Conservation (phyloP, 2,888 invertebrate species). For the Parnassius orleans region DNA sequence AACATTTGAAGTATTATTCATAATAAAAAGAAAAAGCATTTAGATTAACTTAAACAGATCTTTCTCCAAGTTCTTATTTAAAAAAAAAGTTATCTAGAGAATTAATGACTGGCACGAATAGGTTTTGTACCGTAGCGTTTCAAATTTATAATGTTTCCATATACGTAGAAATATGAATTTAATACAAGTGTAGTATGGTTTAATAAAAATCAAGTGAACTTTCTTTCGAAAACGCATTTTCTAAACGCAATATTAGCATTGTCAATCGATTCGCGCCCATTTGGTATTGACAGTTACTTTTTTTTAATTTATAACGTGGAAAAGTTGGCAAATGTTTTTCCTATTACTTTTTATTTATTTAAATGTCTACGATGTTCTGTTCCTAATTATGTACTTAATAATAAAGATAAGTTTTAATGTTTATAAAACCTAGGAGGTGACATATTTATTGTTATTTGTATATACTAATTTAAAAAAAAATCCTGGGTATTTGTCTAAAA, state of each 20-base stretch:
- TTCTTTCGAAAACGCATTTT: neutral
- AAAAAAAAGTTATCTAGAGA: neutral
- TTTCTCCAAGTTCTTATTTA: neutral
- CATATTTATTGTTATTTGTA: constrained; percentile 31
- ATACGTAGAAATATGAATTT: neutral
- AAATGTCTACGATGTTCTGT: neutral
- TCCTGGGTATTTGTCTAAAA: neutral
- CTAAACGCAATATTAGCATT: neutral
- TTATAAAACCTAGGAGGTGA: constrained; percentile 58
- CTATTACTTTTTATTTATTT: neutral
- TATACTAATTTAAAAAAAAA: constrained; percentile 1
- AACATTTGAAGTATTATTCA: neutral
- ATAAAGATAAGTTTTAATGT: constrained; percentile 1
- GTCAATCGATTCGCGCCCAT: neutral
- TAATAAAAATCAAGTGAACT: neutral
- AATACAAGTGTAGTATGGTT: neutral
- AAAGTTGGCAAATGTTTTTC: too few relatives aligned
- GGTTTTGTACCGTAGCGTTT: constrained; percentile 7
- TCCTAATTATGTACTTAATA: neutral
- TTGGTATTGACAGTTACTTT: neutral
- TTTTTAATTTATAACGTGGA: neutral
- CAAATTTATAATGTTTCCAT: neutral
- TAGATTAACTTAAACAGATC: neutral
- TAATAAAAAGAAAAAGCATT: neutral
- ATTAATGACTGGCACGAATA: neutral